Conservation (phyloP, 53 echinoderm and acorn worm species). For the Holothuria leucospilota region DNA sequence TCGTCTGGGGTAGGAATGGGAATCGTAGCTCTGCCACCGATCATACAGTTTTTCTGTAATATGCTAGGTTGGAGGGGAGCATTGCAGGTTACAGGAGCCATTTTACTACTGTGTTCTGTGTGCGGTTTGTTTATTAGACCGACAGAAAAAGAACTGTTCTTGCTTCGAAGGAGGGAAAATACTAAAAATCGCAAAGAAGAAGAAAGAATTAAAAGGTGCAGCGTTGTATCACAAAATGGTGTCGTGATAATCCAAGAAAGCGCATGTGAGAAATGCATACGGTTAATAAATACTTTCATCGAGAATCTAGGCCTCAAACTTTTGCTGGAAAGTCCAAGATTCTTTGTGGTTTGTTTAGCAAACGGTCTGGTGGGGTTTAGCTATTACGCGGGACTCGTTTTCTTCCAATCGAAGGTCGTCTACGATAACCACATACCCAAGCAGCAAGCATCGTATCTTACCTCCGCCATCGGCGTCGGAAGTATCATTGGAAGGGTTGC, state of each 20-base stretch:
- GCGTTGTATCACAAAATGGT: not conserved
- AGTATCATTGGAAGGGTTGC: slow-evolving; percentile 23
- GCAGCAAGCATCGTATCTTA: slow-evolving; percentile 13
- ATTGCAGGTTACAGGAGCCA: slow-evolving; percentile 44
- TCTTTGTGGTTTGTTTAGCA: slow-evolving; percentile 1
- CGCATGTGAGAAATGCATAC: not conserved
- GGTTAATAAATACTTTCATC: not conserved
- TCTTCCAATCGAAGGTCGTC: slow-evolving; percentile 16
- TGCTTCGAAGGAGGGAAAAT: not conserved
- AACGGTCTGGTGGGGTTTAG: slow-evolving; percentile 11
- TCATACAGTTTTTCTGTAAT: slow-evolving; percentile 43
- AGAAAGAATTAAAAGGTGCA: slow-evolving; percentile 6
- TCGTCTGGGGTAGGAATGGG: slow-evolving; percentile 64
- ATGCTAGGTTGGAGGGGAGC: slow-evolving; percentile 55
- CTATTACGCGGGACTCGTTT: slow-evolving; percentile 9
- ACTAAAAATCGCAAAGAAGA: not conserved
- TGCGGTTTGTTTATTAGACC: slow-evolving; percentile 52
- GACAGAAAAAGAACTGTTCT: slow-evolving; percentile 39
- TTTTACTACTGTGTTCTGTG: slow-evolving; percentile 26
- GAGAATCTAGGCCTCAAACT: slow-evolving; percentile 24
- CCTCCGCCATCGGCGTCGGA: slow-evolving; percentile 17
- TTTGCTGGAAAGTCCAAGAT: slow-evolving; percentile 1
- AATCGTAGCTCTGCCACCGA: slow-evolving; percentile 55
- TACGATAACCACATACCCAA: not conserved
- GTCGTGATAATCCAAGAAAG: slow-evolving; percentile 13